Evolutionary conservation across 2,888 invertebrate species (phyloP), one percentile per base, ranked within the genome.

Genomic region (Orchesellides sinensis): DNA sequence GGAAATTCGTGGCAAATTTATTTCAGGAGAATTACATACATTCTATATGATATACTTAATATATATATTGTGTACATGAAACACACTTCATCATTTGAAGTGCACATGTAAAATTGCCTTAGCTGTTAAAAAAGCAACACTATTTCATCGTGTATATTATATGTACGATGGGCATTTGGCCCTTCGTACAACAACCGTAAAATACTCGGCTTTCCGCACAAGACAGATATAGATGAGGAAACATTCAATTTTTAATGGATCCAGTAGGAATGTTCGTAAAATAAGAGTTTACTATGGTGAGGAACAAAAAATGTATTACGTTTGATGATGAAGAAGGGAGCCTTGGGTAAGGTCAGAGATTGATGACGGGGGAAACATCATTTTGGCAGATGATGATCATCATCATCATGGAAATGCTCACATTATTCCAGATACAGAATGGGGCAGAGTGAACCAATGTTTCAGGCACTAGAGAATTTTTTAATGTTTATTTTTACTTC

Each of bases 1-100:
- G 70, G 75, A 82, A 82, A 82, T 82, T 82, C 75, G 77, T 82
- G 82, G 82, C 82, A 70, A 82, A 82, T 82, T 82, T 68, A 63
- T 59, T 65, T 75, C 66, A 47, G 17, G 35, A 21, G 21, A 45
- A 63, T 56, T 52, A 75, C 23, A 61, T 29, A 27, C 56, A 47
- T 56, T 19, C 12, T 40, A 14, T 27, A 49, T 61, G n/a, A 45
- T 23, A 49, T 17, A 52, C 23, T 25, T 25, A 10, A 45, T 14
- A 4, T 49, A n/a, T n/a, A n/a, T n/a, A n/a, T n/a, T n/a, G n/a
- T n/a, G n/a, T n/a, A n/a, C n/a, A n/a, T n/a, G n/a, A n/a, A n/a
- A n/a, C n/a, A n/a, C n/a, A n/a, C n/a, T n/a, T n/a, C n/a, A n/a
- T n/a, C n/a, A n/a, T n/a, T n/a, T n/a, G n/a, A n/a, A n/a, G n/a